Base-by-base conservation (phyloP, 2,113 vertebrate genomes). In the Collichthys lucidus region DNA sequence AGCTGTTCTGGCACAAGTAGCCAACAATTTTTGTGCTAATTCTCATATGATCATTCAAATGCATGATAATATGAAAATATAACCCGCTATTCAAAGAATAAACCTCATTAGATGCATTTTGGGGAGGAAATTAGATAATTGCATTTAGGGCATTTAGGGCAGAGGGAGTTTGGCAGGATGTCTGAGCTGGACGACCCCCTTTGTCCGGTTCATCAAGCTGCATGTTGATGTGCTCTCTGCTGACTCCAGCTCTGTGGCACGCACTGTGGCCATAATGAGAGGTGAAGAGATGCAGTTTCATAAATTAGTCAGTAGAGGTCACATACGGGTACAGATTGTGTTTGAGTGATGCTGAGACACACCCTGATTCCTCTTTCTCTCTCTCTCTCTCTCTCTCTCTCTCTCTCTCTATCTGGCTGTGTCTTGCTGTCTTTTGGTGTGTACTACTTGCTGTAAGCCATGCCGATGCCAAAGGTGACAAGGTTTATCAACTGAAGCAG, bases 231-330 rank as follows among this genome's bases (percentile, higher is more conserved):
- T 35, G 75, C 64, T 60, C 29, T 69, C 49, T 73, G 68, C 80
- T 63, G 72, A 63, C 65, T 87, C 47, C 74, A 46, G 83, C 74
- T 84, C 56, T 84, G 78, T 72, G 3, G 73, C 74, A 49, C 2
- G 22, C 71, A 7, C 40, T 2, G 50, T 44, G 74, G n/a, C 29
- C 24, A 11, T 66, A 61, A 56, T 50, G 65, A 82, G 26, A 60
- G 22, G 17, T 0, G 11, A 12, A 29, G 49, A 11, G 35, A 29
- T 89, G 93, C 86, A 92, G 76, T 88, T 89, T 29, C 65, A 77
- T 46, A 20, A 83, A 72, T 69, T 11, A 59, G 87, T 85, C 92
- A 90, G 85, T 63, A 92, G 93, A 89, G 91, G 93, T 89, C 92
- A 85, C 70, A 68, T 74, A 24, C 10, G 17, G 77, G 46, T 74